A percentile compares a stretch with the other conserved stretches of the same genome.
These are phyloP conservation scores for Drepana arcuata DNA, from an alignment of 1,140 invertebrate genomes.

Conservation along the genomic window DNA sequence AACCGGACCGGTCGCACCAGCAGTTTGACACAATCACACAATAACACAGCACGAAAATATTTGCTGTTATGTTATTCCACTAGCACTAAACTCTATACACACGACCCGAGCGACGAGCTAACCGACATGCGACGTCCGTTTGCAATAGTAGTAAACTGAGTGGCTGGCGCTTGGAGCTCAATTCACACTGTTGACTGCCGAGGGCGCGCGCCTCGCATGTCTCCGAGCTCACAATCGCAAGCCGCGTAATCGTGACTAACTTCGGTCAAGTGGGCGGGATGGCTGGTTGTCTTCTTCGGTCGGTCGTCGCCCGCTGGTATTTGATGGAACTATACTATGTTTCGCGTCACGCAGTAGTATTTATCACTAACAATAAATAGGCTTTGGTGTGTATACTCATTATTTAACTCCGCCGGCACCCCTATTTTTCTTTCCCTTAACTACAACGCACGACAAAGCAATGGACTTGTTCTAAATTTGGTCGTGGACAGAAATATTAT, in stretches of 20 bases:
- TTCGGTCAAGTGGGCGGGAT: constrained; percentile 47
- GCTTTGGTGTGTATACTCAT: too few species aligned
- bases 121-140: constrained; percentile 48
- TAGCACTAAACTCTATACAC: constrained; percentile 60
- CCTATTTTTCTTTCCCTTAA: constrained; percentile 10
- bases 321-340: constrained; percentile 48
- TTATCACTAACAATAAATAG: constrained; percentile 45
- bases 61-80: constrained; percentile 64
- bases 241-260: too few species aligned
- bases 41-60: constrained; percentile 61
- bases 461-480: constrained; percentile 32
- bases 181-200: constrained; percentile 31
- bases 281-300: too few species aligned
- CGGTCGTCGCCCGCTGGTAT: constrained; percentile 44
- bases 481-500: constrained; percentile 31
- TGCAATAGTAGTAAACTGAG: constrained; percentile 62
- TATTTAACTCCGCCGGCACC: constrained; percentile 11
- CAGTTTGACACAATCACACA: constrained; percentile 51
- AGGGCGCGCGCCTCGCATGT: constrained; percentile 36
- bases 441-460: constrained; percentile 4
- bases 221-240: not conserved
- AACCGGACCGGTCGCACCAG: constrained; percentile 36
- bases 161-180: constrained; percentile 46
- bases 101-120: constrained; percentile 43
- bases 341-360: constrained; percentile 51